Conservation (phyloP, 2,888 invertebrate genomes). For the Timandra comae region DNA sequence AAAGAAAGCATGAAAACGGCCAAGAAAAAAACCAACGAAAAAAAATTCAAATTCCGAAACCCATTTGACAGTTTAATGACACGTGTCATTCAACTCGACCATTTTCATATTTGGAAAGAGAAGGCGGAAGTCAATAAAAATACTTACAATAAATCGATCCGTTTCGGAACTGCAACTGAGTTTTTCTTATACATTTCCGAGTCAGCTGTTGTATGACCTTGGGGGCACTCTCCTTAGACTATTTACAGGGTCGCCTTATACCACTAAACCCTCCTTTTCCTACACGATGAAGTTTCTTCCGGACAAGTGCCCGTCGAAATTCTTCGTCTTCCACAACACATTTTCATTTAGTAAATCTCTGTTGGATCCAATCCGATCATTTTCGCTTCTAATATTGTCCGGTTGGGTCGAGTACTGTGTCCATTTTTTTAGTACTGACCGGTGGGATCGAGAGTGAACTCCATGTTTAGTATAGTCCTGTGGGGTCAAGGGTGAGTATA, state of each 20-base stretch:
- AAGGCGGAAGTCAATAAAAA: conserved; percentile 3
- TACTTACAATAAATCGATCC: conserved; percentile 42
- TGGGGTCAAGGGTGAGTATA: conserved; percentile 64
- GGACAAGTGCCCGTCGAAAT: conserved; percentile 62
- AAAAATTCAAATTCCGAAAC: not conserved
- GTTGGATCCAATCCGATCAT: conserved; percentile 69
- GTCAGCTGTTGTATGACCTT: conserved; percentile 72
- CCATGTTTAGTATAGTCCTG: conserved; percentile 68
- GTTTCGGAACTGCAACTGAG: conserved; percentile 20
- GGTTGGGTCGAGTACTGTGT: conserved; percentile 57
- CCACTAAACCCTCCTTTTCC: conserved; percentile 58
- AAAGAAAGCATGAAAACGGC: too few species aligned
- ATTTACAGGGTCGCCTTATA: conserved; percentile 51
- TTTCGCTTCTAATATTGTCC: conserved; percentile 52
- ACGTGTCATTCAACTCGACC: too few species aligned
- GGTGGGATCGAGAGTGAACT: conserved; percentile 59
- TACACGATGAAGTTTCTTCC: conserved; percentile 67
- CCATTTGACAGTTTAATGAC: too few species aligned
- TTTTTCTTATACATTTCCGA: conserved; percentile 47
- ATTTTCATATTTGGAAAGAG: too few species aligned
- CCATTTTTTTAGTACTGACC: conserved; percentile 58
- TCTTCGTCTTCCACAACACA: conserved; percentile 68
- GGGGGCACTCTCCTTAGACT: conserved; percentile 53
- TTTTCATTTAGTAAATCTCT: conserved; percentile 65
- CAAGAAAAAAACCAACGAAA: too few species aligned